Evolutionary conservation across 53 echinoderm and acorn worm genomes (phyloP).

Genomic region (Temnopleurus reevesii): DNA sequence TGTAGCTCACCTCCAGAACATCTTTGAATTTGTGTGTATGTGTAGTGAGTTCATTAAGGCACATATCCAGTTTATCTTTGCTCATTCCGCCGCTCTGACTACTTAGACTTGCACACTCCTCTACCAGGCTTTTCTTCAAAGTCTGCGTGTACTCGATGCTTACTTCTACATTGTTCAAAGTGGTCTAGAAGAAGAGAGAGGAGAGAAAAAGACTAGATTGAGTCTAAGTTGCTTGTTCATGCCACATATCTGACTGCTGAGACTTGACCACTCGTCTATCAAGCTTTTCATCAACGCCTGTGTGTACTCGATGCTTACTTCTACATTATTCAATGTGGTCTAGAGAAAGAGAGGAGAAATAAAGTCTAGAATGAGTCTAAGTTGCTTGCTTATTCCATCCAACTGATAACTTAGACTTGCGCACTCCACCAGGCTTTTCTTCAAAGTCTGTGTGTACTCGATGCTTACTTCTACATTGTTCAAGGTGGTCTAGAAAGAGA

Average conservation of each 20-base stretch:
- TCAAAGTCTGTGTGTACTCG: conserved; percentile 91
- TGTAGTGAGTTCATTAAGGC: conserved; percentile 83
- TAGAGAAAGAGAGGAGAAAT: no score
- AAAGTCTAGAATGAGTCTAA: no score
- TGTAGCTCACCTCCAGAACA: conserved; percentile 88
- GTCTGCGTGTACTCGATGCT: conserved; percentile 95
- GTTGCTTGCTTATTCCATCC: conserved; percentile 61
- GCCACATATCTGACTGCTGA: conserved; percentile 62
- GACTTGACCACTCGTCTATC: conserved; percentile 74
- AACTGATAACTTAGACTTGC: conserved; percentile 65
- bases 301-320: conserved; percentile 97
- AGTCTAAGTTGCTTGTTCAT: conserved; percentile 60
- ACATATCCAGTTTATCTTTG: conserved; percentile 86
- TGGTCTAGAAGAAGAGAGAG: conserved; percentile 66
- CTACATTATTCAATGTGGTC: conserved; percentile 96
- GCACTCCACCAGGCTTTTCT: conserved; percentile 82
- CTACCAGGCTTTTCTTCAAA: conserved; percentile 73
- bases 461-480: conserved; percentile 97
- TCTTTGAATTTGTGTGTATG: conserved; percentile 97
- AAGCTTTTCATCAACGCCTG: conserved; percentile 81
- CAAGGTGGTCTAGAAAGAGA: conserved; percentile 76
- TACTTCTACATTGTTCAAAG: conserved; percentile 95
- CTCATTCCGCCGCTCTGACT: conserved; percentile 67
- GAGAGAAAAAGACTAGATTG: conserved; percentile 35
- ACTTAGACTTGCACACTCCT: conserved; percentile 78